phyloP scores from a whole-genome alignment of 35 echinoderm and acorn worm genomes.

The Lytechinus pictus region DNA sequence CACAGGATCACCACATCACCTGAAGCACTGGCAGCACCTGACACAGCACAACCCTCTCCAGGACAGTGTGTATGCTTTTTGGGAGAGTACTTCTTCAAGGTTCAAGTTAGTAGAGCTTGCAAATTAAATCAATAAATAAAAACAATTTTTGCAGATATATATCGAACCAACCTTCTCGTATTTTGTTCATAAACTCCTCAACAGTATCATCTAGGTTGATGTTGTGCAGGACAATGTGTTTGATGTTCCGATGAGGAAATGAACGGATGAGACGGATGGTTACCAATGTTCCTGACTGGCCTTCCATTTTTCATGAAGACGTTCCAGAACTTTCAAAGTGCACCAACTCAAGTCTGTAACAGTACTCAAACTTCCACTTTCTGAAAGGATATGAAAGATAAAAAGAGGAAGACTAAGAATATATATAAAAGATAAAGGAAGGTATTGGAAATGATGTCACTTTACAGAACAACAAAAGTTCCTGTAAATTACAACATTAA shows the following conservation, averaged over 20 bases:
- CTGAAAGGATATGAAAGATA: not conserved
- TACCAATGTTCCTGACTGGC: conserved; percentile 14
- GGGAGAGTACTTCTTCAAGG: too few relatives aligned
- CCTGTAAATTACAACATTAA: too few relatives aligned
- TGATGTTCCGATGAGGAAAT: conserved; percentile 92
- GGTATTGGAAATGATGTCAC: not conserved
- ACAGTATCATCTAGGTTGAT: conserved; percentile 64
- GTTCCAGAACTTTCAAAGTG: not conserved
- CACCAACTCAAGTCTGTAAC: not conserved
- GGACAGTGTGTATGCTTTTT: too few relatives aligned
- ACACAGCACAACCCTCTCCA: too few relatives aligned
- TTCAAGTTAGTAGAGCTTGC: too few relatives aligned
- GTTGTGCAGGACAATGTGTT: conserved; percentile 79
- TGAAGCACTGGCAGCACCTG: too few relatives aligned
- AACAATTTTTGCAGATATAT: too few relatives aligned
- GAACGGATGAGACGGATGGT: conserved; percentile 91
- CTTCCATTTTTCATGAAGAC: not conserved
- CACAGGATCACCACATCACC: too few relatives aligned
- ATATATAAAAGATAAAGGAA: not conserved
- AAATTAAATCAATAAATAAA: too few relatives aligned
- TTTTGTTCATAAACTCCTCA: conserved; percentile 66
- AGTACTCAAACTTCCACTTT: not conserved
- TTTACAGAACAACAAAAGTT: too few relatives aligned
- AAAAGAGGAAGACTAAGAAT: not conserved
- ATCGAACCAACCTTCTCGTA: conserved; percentile 66